phyloP scores from a whole-genome alignment of 1,140 invertebrate species.

The Camponotus vicinus region DNA sequence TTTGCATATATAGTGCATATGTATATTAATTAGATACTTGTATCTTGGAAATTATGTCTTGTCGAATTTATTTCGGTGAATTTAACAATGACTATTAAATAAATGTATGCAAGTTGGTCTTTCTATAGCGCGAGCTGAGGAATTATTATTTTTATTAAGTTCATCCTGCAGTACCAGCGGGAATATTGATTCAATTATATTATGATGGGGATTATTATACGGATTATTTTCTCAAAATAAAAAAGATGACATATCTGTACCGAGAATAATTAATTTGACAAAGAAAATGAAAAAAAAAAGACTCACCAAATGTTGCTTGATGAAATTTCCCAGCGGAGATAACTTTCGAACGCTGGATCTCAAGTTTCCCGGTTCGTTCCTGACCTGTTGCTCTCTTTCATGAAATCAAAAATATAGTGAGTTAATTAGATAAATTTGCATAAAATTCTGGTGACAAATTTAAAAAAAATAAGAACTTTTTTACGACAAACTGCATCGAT shows the following conservation, averaged over 20 bases:
- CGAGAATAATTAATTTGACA: neutral
- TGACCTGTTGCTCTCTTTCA: slow-evolving; percentile 78
- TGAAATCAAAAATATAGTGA: slow-evolving; percentile 60
- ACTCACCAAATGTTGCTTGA: slow-evolving; percentile 66
- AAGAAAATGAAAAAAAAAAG: neutral
- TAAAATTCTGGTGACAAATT: neutral
- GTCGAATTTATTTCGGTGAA: neutral
- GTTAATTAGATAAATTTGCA: neutral
- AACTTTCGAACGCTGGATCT: slow-evolving; percentile 77
- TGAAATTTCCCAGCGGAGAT: slow-evolving; percentile 69
- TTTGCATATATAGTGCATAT: neutral
- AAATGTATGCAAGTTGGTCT: neutral
- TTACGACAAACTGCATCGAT: neutral
- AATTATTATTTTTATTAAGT: neutral
- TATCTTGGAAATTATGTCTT: neutral
- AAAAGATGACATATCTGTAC: neutral
- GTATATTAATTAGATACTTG: slow-evolving; percentile 33
- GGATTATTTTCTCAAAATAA: neutral
- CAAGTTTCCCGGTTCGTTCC: slow-evolving; percentile 77
- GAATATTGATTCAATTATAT: neutral
- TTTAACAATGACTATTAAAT: neutral
- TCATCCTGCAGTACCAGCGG: neutral
- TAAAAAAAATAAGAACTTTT: neutral
- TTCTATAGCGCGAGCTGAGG: neutral
- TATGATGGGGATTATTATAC: neutral